Evolutionary conservation across 2,113 vertebrate genomes (phyloP), one percentile per base, ranked within the genome.

Genomic region (Herpetotheres cachinnans): DNA sequence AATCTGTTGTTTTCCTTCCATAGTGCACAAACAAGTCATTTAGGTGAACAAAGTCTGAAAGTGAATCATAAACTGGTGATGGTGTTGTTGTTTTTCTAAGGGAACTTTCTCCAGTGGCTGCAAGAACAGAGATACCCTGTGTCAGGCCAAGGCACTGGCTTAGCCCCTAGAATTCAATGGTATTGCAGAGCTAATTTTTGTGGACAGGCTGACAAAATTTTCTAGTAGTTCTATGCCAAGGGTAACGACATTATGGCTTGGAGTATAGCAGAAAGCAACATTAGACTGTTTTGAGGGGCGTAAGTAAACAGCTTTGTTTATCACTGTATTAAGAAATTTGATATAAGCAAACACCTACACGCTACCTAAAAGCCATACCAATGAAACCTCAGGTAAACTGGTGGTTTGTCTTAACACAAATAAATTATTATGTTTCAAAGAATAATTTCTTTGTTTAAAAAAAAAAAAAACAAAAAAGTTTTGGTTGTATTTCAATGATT

Each of bases 21-120:
- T 59, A 93, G 90, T 44, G n/a, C 95, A 92, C 96, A 98, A 98
- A 97, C 96, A 98, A 97, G 95, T 92, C n/a, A 79, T 97, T 92
- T 94, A 93, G 84, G 66, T 6, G 98, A 95, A 97, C 98, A 98
- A 98, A 98, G 97, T 98, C 98, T 97, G 96, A 98, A 95, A 97
- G 97, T 97, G 96, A 98, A 98, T 97, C 97, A 98, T 98, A 96
- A 97, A 97, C 96, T 88, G 90, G 80, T 86, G 93, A 47, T 91
- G 83, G 67, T 95, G 94, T 74, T 88, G 63, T 94, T 96, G 90
- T 96, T 96, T 97, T 95, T 59, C 89, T 85, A 73, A 94, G 85
- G 59, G 74, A 93, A 85, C 77, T 84, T 95, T 95, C 84, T 62
- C 32, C 49, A 42, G 46, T 90, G 88, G 24, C 72, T 89, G 69